Evolutionary conservation across 2,113 vertebrate species (phyloP), one percentile per base, ranked within the genome.

Genomic region (Toxostoma redivivum): DNA sequence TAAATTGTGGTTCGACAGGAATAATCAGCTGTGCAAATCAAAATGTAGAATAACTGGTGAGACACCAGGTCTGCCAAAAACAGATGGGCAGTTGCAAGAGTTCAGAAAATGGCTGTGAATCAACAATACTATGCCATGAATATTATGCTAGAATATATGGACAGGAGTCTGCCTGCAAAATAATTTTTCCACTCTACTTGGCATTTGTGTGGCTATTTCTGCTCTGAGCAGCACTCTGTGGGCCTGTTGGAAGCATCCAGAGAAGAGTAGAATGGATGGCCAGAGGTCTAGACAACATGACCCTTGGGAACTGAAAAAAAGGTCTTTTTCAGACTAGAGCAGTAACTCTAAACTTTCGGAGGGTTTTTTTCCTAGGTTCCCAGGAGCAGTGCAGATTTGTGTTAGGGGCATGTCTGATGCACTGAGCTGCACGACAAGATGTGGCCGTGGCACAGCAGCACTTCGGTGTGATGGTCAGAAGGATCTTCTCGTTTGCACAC

Each of bases 11-110:
- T 78, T 94, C 13, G 23, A 51, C 88, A 81, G 69, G 80, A 93
- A 92, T 91, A 92, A 92, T 96, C 91, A 95, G 51, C 82, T 83
- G 76, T 81, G 91, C 86, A 95, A 93, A 96, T 93, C 86, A 88
- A 97, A 94, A 88, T 70, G 82, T 62, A 37, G 91, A 88, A 51
- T 73, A 90, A 88, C 82, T 86, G 88, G 82, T 93, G 77, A 90
- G 88, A 82, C 72, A 88, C 72, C 80, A 74, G 92, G 76, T 92
- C 88, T 92, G 38, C 64, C 40, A 82, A 86, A 90, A 90, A 90
- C 86, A 92, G 94, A 88, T 64, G 76, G 94, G 76, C 86, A 92
- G 51, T 93, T 73, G 76, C 67, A 90, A 77, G 80, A 47, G 88
- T 78, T 94, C 88, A 83, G 79, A 47, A 94, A 70, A 78, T 38